Evolutionary conservation across 2,888 invertebrate species (phyloP), one percentile per base, ranked within the genome.

Genomic region (Cyclophora albipunctata): DNA sequence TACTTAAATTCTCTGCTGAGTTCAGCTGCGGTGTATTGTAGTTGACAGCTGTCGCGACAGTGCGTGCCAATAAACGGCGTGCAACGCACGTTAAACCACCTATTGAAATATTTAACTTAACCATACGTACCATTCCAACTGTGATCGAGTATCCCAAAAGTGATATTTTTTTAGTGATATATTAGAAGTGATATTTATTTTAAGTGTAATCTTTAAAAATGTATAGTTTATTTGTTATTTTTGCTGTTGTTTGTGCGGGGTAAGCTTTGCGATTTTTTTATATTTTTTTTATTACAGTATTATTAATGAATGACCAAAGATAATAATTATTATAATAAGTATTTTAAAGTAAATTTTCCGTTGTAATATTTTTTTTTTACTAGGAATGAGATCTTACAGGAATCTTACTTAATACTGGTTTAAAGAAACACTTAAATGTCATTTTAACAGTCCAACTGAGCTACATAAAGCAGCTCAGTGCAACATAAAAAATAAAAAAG

Each of bases 211-310:
- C 45, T 54, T 53, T 48, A 34, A 57, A 54, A 48, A 58, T 58
- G 54, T 56, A 46, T 51, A 53, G 40, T 41, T 46, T 54, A 48
- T 7, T 60, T 48, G 49, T 58, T 52, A 49, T 57, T 50, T 45
- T 56, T 49, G 57, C 53, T 47, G 55, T 57, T 54, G 48, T 58
- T 47, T 53, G 53, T 51, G 57, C 50, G 40, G 60, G 62, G 62
- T 62, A 45, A 58, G 62, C 57, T 20, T 20, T 20, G 20, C 20
- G 20, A 20, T 20, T 2, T 20, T 20, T 20, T 20, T 20, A 1
- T 20, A 2, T 20, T 20, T 20, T 20, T 20, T 20, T 20, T 20
- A 20, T 20, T 20, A 20, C 20, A 20, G 20, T 20, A 20, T 20
- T 20, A 20, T 2, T 20, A 20, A 20, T 20, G 20, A 20, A 20